Evolutionary conservation across 2,888 invertebrate species (phyloP), one percentile per base, ranked within the genome.

Genomic region (Melanostoma mellinum): DNA sequence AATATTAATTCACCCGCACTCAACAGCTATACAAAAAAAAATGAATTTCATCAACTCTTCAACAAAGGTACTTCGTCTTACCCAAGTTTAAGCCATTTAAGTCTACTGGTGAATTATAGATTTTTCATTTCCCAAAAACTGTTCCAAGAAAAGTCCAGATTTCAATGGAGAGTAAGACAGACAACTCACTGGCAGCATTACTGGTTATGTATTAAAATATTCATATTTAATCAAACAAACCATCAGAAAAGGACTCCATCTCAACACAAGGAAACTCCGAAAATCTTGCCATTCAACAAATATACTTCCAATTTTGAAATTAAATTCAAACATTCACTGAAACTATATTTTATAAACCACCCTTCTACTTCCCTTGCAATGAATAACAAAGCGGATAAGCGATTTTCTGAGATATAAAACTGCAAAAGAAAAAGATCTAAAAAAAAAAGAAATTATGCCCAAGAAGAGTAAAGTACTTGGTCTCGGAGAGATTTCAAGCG

Each of bases 401-500:
- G 71, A 71, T 65, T 65, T 65, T 48, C 8, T 35, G 71, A 63
- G 46, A 10, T 61, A 61, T 36, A 53, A 5, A 55, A 53, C 3
- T 30, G 9, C 32, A 69, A 48, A 40, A 42, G 4, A 52, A 32
- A 40, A n/a, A 50, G n/a, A n/a, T 9, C 32, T 9, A n/a, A 48
- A 69, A 44, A 67, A 35, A 36, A 55, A 61, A 42, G 48, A 42
- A 58, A 74, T 56, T 53, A 73, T 53, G 72, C 72, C 78, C 60
- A 35, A 67, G 72, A 67, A 73, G 46, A 67, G 65, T 46, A 78
- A 73, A 67, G 72, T 78, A 58, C 72, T 78, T 78, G 65, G 78
- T 72, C 65, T 72, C 53, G 63, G 50, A 72, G 72, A 72, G 78
- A 72, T 78, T 78, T 78, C 71, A 68, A 68, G 68, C 79, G 74